These are phyloP conservation scores for Scolanthus callimorphus DNA, from an alignment of 92 coral and sea anemone genomes.

Conservation along the genomic window DNA sequence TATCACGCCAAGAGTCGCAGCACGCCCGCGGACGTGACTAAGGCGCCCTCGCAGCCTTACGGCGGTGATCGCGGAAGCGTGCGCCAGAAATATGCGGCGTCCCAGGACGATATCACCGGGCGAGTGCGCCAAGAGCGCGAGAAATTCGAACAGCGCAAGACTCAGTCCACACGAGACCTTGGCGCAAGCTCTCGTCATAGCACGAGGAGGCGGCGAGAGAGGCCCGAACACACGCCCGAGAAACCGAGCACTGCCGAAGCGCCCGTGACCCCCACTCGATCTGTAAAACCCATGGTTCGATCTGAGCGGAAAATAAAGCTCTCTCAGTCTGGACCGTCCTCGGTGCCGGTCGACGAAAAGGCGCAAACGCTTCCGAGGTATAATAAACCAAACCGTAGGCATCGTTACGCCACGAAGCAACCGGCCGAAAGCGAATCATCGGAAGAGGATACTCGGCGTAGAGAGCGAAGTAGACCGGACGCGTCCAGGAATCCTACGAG, in stretches of 20 bases:
- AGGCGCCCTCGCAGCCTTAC: conserved; percentile 11
- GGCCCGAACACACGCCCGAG: conserved; percentile 23
- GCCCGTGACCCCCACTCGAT: conserved; percentile 10
- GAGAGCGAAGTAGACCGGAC: conserved; percentile 34
- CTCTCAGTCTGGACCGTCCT: conserved; percentile 40
- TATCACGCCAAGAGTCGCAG: conserved; percentile 88
- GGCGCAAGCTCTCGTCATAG: conserved; percentile 9
- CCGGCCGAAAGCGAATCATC: conserved; percentile 64
- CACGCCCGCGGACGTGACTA: conserved; percentile 57
- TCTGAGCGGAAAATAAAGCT: conserved; percentile 79
- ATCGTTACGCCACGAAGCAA: conserved; percentile 53
- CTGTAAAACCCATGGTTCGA: conserved; percentile 74
- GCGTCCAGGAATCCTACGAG: conserved; percentile 13
- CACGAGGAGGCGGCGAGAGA: conserved; percentile 25
- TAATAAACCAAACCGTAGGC: conserved; percentile 40
- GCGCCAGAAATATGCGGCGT: conserved; percentile 31
- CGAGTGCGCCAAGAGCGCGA: conserved; percentile 14
- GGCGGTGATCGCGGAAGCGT: conserved; percentile 19
- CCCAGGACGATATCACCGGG: conserved; percentile 64
- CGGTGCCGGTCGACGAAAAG: conserved; percentile 37
- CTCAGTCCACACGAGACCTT: conserved; percentile 2
- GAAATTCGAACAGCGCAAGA: neutral
- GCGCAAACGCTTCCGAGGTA: conserved; percentile 74
- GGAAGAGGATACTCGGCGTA: conserved; percentile 57
- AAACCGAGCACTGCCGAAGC: conserved; percentile 46